Conservation (phyloP, 2,797 vertebrate genomes). For the Pangasius mekongensis region DNA sequence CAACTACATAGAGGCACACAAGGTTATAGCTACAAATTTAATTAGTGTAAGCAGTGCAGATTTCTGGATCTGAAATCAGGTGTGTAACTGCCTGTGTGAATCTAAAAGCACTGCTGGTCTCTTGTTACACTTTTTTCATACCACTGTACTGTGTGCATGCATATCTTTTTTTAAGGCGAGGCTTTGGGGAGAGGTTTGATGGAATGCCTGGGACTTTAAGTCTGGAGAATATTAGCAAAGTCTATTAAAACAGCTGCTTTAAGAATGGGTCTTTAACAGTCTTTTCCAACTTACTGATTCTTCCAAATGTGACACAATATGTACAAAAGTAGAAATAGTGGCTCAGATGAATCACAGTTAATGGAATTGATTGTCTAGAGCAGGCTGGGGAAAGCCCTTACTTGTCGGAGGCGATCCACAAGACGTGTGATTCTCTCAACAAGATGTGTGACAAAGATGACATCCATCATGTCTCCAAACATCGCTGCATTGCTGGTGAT, state of each 20-base stretch:
- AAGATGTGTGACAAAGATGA: slow-evolving; percentile 88
- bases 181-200: neutral
- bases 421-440: slow-evolving; percentile 87
- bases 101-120: neutral
- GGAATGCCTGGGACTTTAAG: neutral
- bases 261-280: neutral
- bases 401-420: slow-evolving; percentile 80
- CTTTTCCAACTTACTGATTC: neutral
- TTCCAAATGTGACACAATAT: neutral
- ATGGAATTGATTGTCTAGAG: neutral
- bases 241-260: neutral
- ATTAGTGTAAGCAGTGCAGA: slow-evolving; percentile 14
- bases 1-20: neutral
- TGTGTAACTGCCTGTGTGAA: slow-evolving; percentile 12
- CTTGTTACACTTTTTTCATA: neutral
- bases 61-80: slow-evolving; percentile 8
- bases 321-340: neutral
- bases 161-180: neutral
- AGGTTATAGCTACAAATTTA: slow-evolving; percentile 22
- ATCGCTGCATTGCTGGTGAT: slow-evolving; percentile 83
- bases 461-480: slow-evolving; percentile 88
- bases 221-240: neutral
- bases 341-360: neutral
- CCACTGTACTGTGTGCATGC: neutral
- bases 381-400: slow-evolving; percentile 63